Percentiles rank a stretch among this genome's conserved stretches.
phyloP scores from a whole-genome alignment of 2,113 vertebrate genomes.

The Hydrolagus affinis region DNA sequence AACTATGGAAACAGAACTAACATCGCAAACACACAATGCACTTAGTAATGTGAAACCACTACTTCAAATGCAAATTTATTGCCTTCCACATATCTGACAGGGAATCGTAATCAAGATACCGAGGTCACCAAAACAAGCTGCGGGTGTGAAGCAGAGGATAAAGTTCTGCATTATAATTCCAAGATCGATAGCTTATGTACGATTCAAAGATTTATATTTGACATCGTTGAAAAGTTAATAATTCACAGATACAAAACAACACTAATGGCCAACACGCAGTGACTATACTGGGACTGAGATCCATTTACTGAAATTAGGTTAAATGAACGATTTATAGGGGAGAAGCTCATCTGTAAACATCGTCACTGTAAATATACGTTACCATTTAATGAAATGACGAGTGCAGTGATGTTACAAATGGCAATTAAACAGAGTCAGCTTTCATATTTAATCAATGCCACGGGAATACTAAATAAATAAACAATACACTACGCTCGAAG shows the following conservation, averaged over 20 bases:
- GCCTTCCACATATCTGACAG: too few species aligned
- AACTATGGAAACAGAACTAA: neutral
- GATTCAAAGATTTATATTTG: neutral
- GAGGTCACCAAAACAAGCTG: too few species aligned
- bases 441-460: neutral
- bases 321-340: too few species aligned
- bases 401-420: neutral
- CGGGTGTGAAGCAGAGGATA: too few species aligned
- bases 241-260: neutral
- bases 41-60: too few species aligned
- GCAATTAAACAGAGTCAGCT: neutral
- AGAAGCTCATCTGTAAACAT: too few species aligned
- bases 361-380: too few species aligned
- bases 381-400: neutral
- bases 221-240: neutral
- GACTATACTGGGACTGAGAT: neutral
- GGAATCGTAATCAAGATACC: too few species aligned
- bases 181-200: neutral
- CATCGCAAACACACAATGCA: neutral
- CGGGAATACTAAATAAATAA: too few species aligned
- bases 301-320: neutral
- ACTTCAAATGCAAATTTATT: too few species aligned
- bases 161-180: neutral
- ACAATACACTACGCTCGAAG: neutral
- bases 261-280: neutral